These are phyloP conservation scores for Girardia tigrina DNA, from an alignment of 2,888 invertebrate genomes.

Conservation along the genomic window DNA sequence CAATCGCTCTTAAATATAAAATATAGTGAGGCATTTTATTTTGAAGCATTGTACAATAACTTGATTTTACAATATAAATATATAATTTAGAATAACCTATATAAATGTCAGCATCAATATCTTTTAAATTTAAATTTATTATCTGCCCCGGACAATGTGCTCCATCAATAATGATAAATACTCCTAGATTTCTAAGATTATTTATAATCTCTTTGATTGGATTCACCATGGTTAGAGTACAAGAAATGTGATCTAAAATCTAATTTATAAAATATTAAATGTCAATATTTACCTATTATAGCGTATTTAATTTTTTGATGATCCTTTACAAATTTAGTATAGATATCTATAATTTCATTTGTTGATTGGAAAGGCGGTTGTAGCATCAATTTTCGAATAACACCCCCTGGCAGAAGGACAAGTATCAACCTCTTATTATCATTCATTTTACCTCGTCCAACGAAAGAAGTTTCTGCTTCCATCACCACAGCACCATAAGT, in stretches of 20 bases:
- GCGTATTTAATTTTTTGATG: background rate
- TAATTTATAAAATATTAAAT: too few relatives aligned
- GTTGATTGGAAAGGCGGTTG: too few relatives aligned
- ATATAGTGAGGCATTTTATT: too few relatives aligned
- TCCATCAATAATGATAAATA: constrained; percentile 43
- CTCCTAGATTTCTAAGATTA: constrained; percentile 41
- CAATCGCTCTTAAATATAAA: too few relatives aligned
- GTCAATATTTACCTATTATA: background rate
- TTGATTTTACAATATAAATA: too few relatives aligned
- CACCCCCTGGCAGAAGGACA: too few relatives aligned
- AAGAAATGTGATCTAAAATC: constrained; percentile 44
- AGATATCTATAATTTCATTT: too few relatives aligned
- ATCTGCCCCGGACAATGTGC: constrained; percentile 46
- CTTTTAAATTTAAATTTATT: constrained; percentile 40
- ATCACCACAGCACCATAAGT: background rate
- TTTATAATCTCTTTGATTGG: constrained; percentile 42
- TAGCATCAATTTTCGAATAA: too few relatives aligned
- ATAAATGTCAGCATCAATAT: constrained; percentile 43
- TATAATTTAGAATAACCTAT: constrained; percentile 41
- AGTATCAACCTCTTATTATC: too few relatives aligned
- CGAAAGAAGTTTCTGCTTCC: background rate
- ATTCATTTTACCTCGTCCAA: background rate
- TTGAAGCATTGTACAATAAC: too few relatives aligned
- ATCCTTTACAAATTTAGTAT: background rate
- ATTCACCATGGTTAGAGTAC: constrained; percentile 41